Evolutionary conservation across 2,797 vertebrate species (phyloP).

Genomic region (Parauchenoglanis ngamensis): DNA sequence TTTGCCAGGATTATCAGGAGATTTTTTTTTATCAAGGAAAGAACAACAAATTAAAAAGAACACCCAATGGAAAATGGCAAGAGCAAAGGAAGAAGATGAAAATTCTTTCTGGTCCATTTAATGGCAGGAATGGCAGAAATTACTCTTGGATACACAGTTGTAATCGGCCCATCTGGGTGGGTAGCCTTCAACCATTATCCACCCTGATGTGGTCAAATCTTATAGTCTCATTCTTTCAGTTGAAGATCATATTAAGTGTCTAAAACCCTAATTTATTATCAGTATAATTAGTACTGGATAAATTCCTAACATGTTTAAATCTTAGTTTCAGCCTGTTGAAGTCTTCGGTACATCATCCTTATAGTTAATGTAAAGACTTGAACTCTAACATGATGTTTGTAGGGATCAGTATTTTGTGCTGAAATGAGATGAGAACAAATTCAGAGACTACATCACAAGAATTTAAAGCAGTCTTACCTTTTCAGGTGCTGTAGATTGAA

Average conservation of each 20-base stretch:
- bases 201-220: conserved; percentile 49
- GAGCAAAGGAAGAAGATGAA: conserved; percentile 51
- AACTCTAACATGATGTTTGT: not conserved
- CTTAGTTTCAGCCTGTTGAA: not conserved
- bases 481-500: conserved; percentile 40
- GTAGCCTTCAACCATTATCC: conserved; percentile 44
- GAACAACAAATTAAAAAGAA: conserved; percentile 18
- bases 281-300: not conserved
- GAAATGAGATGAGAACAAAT: not conserved
- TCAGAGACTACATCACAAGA: not conserved
- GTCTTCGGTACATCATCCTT: not conserved
- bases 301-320: not conserved
- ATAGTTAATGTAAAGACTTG: not conserved
- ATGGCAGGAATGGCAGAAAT: conserved; percentile 56
- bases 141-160: conserved; percentile 51
- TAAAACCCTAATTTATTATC: conserved; percentile 9
- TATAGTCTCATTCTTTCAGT: conserved; percentile 11
- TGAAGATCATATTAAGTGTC: conserved; percentile 18
- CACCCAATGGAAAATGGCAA: conserved; percentile 22
- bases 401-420: not conserved
- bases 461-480: conserved; percentile 52
- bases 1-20: not conserved
- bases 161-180: conserved; percentile 63
- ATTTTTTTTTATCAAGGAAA: not conserved
- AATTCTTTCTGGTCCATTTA: conserved; percentile 60